These are phyloP conservation scores for Drosophila ironensis DNA, from an alignment of 1,140 invertebrate species.

Conservation along the genomic window DNA sequence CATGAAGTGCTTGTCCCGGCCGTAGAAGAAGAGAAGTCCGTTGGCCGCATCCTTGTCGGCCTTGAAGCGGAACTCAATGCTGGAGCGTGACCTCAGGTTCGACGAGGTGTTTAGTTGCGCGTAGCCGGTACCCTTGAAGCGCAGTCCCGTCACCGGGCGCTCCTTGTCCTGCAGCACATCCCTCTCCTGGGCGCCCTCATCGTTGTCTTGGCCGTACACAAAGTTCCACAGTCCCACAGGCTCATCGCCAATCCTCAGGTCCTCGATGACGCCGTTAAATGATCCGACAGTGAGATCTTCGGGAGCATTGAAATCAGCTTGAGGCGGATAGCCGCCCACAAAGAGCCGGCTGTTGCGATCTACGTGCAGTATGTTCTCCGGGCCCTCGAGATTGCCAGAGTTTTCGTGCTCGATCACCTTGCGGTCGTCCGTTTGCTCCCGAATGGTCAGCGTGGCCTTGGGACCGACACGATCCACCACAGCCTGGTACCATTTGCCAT, in stretches of 20 bases:
- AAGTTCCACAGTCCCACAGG: conserved; percentile 98
- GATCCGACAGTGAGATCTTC: conserved; percentile 86
- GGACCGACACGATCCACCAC: conserved; percentile 93
- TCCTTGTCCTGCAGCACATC: conserved; percentile 66
- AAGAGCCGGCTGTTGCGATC: conserved; percentile 94
- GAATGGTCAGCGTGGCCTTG: conserved; percentile 90
- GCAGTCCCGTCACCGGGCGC: conserved; percentile 85
- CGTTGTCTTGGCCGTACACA: conserved; percentile 89
- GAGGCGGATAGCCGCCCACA: conserved; percentile 93
- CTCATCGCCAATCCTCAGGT: conserved; percentile 93
- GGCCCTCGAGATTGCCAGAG: conserved; percentile 86
- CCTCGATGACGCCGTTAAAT: conserved; percentile 95
- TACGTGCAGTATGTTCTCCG: conserved; percentile 92
- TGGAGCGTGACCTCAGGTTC: conserved; percentile 83
- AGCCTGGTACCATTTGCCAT: conserved; percentile 95
- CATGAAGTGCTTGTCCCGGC: conserved; percentile 89
- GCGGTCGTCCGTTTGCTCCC: conserved; percentile 87
- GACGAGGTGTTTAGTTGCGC: conserved; percentile 86
- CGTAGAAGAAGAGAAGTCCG: conserved; percentile 94
- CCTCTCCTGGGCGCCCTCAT: conserved; percentile 87
- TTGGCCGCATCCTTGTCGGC: conserved; percentile 89
- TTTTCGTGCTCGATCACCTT: conserved; percentile 81
- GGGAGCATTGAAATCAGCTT: conserved; percentile 87
- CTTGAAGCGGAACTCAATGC: conserved; percentile 91
- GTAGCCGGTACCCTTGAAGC: conserved; percentile 94